phyloP scores from a whole-genome alignment of 2,888 invertebrate genomes.

The Hypercompe scribonia region DNA sequence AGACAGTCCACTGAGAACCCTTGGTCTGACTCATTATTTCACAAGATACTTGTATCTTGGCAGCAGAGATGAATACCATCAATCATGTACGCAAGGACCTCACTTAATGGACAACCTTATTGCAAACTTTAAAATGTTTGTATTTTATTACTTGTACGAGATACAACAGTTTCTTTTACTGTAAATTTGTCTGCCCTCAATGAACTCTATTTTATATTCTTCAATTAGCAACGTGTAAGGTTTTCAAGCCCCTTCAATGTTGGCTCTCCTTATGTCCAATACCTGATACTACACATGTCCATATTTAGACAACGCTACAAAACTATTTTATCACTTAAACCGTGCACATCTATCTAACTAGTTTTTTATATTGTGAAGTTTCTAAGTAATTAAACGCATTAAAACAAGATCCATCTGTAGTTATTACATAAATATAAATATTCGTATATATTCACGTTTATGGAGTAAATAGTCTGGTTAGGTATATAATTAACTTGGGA shows the following conservation, averaged over 20 bases:
- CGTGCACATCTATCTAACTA: no score
- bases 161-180: slow-evolving; percentile 8
- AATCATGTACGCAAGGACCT: slow-evolving; percentile 63
- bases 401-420: no score
- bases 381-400: no score
- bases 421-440: no score
- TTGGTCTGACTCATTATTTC: slow-evolving; percentile 41
- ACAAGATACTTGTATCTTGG: slow-evolving; percentile 20
- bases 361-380: no score
- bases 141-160: slow-evolving; percentile 22
- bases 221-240: not conserved
- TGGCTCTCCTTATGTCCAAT: no score
- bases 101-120: slow-evolving; percentile 55
- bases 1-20: not conserved
- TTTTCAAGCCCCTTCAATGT: not conserved
- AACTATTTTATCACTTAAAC: no score
- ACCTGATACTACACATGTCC: no score
- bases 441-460: no score
- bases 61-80: slow-evolving; percentile 48
- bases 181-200: not conserved
- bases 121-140: slow-evolving; percentile 44
- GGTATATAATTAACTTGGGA: no score
- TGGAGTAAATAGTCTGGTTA: no score
- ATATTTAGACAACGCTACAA: no score
- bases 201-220: not conserved